These are phyloP conservation scores for Dusona sp. DNA, from an alignment of 2,888 invertebrate genomes.

Conservation along the genomic window DNA sequence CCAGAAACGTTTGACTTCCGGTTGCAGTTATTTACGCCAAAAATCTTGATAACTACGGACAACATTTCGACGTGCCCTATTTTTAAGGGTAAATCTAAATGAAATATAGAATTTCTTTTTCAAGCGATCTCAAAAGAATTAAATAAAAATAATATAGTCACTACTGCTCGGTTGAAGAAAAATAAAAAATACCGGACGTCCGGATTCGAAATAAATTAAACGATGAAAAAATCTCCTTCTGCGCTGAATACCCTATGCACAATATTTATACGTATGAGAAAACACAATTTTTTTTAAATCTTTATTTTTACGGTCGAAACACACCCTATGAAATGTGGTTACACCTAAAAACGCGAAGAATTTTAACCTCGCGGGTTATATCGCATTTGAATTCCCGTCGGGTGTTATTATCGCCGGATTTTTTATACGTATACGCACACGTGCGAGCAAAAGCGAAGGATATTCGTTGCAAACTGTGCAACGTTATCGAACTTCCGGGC, in stretches of 20 bases:
- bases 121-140: background rate
- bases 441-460: background rate
- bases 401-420: conserved; percentile 5
- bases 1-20: conserved; percentile 52
- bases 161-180: background rate
- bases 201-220: background rate
- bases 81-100: background rate
- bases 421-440: background rate
- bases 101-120: background rate
- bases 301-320: background rate
- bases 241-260: background rate
- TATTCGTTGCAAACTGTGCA: conserved; percentile 47
- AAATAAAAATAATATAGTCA: too few relatives aligned
- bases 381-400: background rate
- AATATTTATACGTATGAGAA: background rate
- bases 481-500: conserved; percentile 66
- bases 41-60: conserved; percentile 37
- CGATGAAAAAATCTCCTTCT: background rate
- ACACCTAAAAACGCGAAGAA: background rate
- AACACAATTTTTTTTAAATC: background rate
- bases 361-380: background rate
- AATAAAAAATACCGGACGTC: background rate
- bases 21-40: conserved; percentile 21
- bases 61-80: conserved; percentile 6
- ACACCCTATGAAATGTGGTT: background rate